Conservation (phyloP, 2,888 invertebrate species). For the Dasypogon diadema region DNA sequence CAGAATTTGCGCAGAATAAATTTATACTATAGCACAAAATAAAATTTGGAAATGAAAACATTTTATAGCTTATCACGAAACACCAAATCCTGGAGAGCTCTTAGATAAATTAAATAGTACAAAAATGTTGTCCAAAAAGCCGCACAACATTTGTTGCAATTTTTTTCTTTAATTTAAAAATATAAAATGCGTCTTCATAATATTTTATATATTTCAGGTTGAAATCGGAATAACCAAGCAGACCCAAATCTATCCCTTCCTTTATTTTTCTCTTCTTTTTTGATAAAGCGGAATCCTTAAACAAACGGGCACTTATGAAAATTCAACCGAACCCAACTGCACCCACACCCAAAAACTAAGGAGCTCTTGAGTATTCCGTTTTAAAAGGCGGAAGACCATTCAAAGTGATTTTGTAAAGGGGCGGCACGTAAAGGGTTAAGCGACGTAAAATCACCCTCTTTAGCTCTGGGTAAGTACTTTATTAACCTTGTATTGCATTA, state of each 20-base stretch:
- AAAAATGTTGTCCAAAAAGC: constrained; percentile 5
- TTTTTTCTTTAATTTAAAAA: constrained; percentile 51
- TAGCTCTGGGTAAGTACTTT: constrained; percentile 55
- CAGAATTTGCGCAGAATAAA: too few species aligned
- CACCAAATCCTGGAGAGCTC: too few species aligned
- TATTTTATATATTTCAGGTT: constrained; percentile 51
- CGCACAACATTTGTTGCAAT: constrained; percentile 29
- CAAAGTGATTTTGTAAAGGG: constrained; percentile 54
- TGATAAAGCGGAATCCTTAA: constrained; percentile 50
- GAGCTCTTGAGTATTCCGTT: constrained; percentile 45
- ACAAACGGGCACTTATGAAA: constrained; percentile 54
- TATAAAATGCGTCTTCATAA: constrained; percentile 53
- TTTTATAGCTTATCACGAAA: too few species aligned
- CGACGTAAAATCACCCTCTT: constrained; percentile 52
- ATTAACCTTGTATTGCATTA: constrained; percentile 53
- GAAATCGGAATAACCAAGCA: constrained; percentile 9
- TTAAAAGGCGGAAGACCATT: constrained; percentile 56
- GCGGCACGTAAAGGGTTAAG: constrained; percentile 51
- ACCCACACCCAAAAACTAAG: constrained; percentile 1
- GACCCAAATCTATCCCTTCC: background rate
- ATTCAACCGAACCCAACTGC: constrained; percentile 52
- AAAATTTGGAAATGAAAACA: too few species aligned
- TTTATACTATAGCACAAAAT: too few species aligned
- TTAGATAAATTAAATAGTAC: too few species aligned
- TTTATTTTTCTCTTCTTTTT: constrained; percentile 14